Base-by-base conservation (phyloP, 2,113 vertebrate species). In the Oophaga pumilio region DNA sequence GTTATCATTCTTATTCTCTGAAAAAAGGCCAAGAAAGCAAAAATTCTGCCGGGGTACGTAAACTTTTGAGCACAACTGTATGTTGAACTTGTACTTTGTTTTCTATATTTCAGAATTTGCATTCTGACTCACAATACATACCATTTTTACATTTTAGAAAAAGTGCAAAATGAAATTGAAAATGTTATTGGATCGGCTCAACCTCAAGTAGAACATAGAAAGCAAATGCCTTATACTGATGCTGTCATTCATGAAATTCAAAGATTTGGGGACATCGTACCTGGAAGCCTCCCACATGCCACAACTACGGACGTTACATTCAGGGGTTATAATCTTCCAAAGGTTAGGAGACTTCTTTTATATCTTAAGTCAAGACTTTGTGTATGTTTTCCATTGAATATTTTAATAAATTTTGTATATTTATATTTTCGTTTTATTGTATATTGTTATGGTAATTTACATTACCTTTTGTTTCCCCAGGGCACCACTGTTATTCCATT, bases 191-290 rank as follows among this genome's bases (percentile, higher is more conserved):
- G 69, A 43, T 43, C 33, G 8, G 28, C 69, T 49, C 69, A 73
- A 73, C 28, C 69, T 6, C 69, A 49, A 43, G 17, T 20, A 14
- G 28, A 73, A 73, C 69, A 73, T 49, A 26, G 69, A 8, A 73
- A 43, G 33, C 15, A 73, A 49, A 73, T 73, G 69, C 69, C 33
- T 6, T 73, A 73, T 49, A 73, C 69, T 49, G 69, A 73, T 7
- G 69, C 69, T 13, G 33, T 73, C 69, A 73, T 73, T 49, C 69
- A 73, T 73, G 69, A 73, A 20, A 73, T 73, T 73, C 69, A 73
- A 49, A 73, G 69, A 49, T 73, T 73, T 49, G 69, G 69, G 22
- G 74, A 76, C 6, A 76, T 76, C 14, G 74, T 52, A 4, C 74
- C 74, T 8, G 43, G 6, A 12, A 76, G 22, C 17, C 18, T 76